phyloP scores from a whole-genome alignment of 2,113 vertebrate species.

The Dasyornis broadbenti region DNA sequence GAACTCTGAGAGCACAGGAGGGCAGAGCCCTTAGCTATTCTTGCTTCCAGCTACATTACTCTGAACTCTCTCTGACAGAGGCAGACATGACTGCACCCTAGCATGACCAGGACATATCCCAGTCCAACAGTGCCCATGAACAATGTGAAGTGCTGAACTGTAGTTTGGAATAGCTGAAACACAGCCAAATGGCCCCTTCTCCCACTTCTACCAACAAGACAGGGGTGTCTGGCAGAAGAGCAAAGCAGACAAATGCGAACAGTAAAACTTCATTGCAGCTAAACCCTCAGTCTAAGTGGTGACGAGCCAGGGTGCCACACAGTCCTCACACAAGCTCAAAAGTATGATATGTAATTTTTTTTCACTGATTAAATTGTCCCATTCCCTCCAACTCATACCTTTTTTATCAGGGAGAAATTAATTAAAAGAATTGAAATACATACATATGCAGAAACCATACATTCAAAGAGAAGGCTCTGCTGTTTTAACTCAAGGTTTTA shows the following conservation, averaged over 20 bases:
- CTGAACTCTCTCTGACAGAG: not conserved
- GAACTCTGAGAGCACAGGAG: not conserved
- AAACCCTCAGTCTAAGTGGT: not conserved
- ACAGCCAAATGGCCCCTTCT: not conserved
- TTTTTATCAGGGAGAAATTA: not conserved
- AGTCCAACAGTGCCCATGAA: not conserved
- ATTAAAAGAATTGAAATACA: not conserved
- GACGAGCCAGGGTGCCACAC: not conserved
- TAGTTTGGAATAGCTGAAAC: not conserved
- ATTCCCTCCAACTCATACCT: not conserved
- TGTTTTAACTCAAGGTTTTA: not conserved
- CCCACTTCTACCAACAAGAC: not conserved
- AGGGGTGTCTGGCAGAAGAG: not conserved
- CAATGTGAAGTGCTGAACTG: not conserved
- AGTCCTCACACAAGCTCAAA: not conserved
- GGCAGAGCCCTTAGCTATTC: not conserved
- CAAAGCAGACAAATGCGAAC: not conserved
- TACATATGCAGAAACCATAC: not conserved
- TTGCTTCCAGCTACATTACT: not conserved
- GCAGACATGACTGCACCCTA: not conserved
- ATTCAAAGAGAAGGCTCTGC: not conserved
- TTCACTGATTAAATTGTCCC: not conserved
- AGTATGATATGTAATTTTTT: not conserved
- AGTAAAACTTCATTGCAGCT: not conserved
- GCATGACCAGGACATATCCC: not conserved